A percentile compares a stretch with the other conserved stretches of the same genome.
Conservation (phyloP, 2,797 vertebrate genomes). For the Anabacerthia variegaticeps region DNA sequence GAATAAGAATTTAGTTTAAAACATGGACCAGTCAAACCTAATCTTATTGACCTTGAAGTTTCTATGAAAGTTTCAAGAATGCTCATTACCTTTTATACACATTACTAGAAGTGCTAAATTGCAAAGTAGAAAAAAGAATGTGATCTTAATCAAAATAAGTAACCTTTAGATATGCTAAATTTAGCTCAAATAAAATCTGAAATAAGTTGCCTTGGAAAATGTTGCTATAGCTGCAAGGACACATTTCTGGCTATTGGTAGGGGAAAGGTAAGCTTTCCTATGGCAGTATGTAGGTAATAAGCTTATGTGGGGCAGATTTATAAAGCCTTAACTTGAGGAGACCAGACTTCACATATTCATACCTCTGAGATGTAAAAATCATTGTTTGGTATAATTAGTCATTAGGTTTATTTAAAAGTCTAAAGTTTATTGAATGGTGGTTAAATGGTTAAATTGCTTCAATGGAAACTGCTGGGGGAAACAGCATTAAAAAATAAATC, state of each 20-base stretch:
- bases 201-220: slow-evolving; percentile 79
- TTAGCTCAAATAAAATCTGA: slow-evolving; percentile 72
- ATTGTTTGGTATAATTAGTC: neutral
- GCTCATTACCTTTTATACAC: neutral
- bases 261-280: slow-evolving; percentile 70
- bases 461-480: neutral
- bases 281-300: slow-evolving; percentile 8
- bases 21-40: neutral
- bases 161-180: slow-evolving; percentile 75
- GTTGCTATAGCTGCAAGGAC: slow-evolving; percentile 82
- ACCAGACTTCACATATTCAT: neutral
- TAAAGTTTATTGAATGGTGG: neutral
- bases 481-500: neutral
- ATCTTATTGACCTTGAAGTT: slow-evolving; percentile 12
- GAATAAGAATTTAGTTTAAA: slow-evolving; percentile 22
- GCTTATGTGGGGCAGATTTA: slow-evolving; percentile 16
- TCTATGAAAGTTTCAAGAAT: slow-evolving; percentile 31
- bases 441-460: neutral
- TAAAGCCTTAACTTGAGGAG: neutral
- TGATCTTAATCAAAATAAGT: slow-evolving; percentile 70
- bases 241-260: slow-evolving; percentile 66
- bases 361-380: neutral
- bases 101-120: slow-evolving; percentile 1
- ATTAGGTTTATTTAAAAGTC: neutral
- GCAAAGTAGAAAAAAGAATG: slow-evolving; percentile 42